These are phyloP conservation scores for Drosophila phalerata DNA, from an alignment of 2,888 invertebrate genomes.

Conservation along the genomic window DNA sequence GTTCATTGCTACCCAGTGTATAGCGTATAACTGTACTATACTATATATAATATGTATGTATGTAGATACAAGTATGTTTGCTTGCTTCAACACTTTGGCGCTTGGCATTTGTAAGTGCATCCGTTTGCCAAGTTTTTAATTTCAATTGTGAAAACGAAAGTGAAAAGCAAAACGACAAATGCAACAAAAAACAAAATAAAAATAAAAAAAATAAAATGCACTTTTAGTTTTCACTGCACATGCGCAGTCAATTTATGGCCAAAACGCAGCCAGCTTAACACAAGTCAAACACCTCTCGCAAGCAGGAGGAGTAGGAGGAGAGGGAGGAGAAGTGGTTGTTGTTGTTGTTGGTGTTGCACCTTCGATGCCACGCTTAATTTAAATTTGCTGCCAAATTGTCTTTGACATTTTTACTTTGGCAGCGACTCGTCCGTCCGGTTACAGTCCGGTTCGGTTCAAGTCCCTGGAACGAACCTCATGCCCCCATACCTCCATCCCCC, in stretches of 20 bases:
- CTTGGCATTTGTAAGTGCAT: constrained; percentile 72
- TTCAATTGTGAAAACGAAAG: constrained; percentile 79
- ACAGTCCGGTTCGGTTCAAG: constrained; percentile 7
- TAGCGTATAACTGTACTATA: neutral
- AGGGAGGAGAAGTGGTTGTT: neutral
- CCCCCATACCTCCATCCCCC: neutral
- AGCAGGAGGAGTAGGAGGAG: neutral
- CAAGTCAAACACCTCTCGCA: constrained; percentile 10
- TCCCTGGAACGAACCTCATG: constrained; percentile 29
- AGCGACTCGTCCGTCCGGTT: constrained; percentile 13
- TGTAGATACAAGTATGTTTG: constrained; percentile 8
- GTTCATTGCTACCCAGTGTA: constrained; percentile 69
- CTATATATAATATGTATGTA: neutral
- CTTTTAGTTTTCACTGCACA: constrained; percentile 76
- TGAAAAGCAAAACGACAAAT: constrained; percentile 64
- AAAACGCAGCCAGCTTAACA: constrained; percentile 45
- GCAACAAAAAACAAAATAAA: constrained; percentile 28
- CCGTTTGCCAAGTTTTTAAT: constrained; percentile 80
- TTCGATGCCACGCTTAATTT: constrained; percentile 45
- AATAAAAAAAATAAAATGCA: constrained; percentile 53
- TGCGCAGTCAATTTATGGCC: constrained; percentile 72
- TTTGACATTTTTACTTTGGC: constrained; percentile 63
- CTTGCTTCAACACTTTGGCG: constrained; percentile 25
- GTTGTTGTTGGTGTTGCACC: neutral
- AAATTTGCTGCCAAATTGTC: constrained; percentile 72